phyloP scores from a whole-genome alignment of 2,113 vertebrate species.

The Vicugna pacos region DNA sequence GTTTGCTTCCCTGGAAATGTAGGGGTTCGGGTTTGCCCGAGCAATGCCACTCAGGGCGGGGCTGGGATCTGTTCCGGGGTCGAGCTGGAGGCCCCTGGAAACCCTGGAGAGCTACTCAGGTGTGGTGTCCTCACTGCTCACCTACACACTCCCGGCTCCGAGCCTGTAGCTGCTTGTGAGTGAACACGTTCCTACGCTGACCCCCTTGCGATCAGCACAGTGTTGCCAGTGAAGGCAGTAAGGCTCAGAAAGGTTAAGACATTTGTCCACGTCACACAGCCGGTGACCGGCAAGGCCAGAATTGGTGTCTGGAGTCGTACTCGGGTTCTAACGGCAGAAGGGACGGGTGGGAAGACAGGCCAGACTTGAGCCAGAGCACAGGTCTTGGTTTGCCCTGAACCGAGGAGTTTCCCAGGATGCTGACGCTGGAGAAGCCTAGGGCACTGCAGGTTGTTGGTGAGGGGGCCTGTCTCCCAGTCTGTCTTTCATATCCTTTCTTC shows the following conservation, averaged over 20 bases:
- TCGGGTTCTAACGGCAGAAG: background rate
- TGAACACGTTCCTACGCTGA: background rate
- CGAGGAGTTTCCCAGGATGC: background rate
- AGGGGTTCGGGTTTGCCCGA: background rate
- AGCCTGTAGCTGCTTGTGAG: too few species aligned
- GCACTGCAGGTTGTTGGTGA: background rate
- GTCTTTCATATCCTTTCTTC: background rate
- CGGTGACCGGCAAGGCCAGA: background rate
- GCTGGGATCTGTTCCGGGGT: background rate
- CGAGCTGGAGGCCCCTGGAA: background rate
- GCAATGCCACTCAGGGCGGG: background rate
- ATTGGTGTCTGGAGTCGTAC: background rate
- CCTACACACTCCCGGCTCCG: background rate
- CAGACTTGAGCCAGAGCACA: background rate
- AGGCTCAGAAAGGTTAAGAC: background rate
- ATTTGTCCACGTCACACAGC: background rate
- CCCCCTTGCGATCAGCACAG: background rate
- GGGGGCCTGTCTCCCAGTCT: background rate
- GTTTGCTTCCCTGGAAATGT: background rate
- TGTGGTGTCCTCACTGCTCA: too few species aligned
- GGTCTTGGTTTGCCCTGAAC: background rate
- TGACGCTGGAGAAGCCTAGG: background rate
- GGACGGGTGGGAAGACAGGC: background rate
- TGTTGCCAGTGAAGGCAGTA: background rate
- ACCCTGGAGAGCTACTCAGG: background rate